phyloP scores from a whole-genome alignment of 2,113 vertebrate genomes.

The Leuciscus idus region DNA sequence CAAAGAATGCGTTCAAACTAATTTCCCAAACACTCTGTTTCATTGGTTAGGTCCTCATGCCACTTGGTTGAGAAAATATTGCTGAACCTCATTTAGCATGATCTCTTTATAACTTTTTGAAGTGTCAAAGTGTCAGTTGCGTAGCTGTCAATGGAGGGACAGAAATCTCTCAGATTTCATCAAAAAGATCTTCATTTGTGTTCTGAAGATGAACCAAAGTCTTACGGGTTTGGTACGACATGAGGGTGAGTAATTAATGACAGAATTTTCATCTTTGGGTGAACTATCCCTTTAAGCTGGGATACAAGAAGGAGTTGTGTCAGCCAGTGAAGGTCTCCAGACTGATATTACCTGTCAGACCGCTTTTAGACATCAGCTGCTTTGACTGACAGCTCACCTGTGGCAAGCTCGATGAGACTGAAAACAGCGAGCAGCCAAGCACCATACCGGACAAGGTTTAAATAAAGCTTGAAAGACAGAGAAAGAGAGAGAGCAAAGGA shows the following conservation, averaged over 20 bases:
- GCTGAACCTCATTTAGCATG: too few species aligned
- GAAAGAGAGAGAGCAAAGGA: conserved; percentile 21
- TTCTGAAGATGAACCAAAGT: too few species aligned
- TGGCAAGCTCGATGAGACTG: conserved; percentile 33
- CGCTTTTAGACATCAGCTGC: conserved; percentile 23
- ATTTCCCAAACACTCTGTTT: neutral
- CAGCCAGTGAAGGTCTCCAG: conserved; percentile 19
- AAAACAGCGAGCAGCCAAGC: neutral
- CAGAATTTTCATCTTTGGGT: too few species aligned
- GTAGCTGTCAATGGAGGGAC: too few species aligned
- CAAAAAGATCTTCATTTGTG: too few species aligned
- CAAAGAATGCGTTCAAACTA: neutral
- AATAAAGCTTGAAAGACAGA: conserved; percentile 43
- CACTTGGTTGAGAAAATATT: neutral
- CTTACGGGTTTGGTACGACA: too few species aligned
- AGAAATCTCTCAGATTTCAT: too few species aligned
- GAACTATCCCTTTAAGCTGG: neutral
- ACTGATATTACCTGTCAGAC: conserved; percentile 53
- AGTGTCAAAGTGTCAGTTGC: too few species aligned
- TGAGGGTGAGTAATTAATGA: too few species aligned
- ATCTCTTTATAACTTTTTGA: too few species aligned
- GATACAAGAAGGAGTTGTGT: neutral
- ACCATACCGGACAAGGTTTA: conserved; percentile 35
- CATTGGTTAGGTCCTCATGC: neutral
- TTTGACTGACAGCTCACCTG: conserved; percentile 58